Conservation (phyloP, 2,113 vertebrate species). For the Mungos mungo region DNA sequence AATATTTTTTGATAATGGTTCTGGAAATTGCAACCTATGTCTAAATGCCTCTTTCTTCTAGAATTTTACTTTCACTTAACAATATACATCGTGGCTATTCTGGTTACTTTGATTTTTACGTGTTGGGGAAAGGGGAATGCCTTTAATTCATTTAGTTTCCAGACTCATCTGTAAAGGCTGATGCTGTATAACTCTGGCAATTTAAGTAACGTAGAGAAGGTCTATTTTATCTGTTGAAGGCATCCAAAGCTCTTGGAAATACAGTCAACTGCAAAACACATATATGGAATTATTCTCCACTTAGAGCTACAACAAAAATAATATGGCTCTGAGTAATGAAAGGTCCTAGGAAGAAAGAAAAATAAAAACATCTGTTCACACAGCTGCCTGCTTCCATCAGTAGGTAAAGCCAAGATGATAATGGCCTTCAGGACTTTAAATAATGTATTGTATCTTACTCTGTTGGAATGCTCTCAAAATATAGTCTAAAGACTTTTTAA, state of each 20-base stretch:
- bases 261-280: conserved; percentile 32
- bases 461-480: conserved; percentile 24
- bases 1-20: neutral
- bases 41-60: neutral
- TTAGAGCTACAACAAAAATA: conserved; percentile 40
- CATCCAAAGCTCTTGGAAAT: conserved; percentile 30
- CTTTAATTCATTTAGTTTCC: neutral
- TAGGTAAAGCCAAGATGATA: conserved; percentile 57
- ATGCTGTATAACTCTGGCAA: neutral
- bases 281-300: conserved; percentile 48
- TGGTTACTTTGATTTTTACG: neutral
- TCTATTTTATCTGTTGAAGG: conserved; percentile 20
- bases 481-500: conserved; percentile 12
- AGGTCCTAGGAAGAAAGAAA: neutral
- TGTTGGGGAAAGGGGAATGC: neutral
- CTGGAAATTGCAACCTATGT: neutral
- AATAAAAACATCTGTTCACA: neutral
- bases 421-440: conserved; percentile 42
- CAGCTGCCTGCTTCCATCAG: conserved; percentile 1
- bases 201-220: neutral
- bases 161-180: neutral
- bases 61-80: neutral
- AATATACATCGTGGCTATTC: neutral
- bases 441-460: conserved; percentile 31
- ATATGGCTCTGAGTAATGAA: conserved; percentile 28